phyloP scores from a whole-genome alignment of 2,888 invertebrate genomes.

The Pristionchus maxplancki region DNA sequence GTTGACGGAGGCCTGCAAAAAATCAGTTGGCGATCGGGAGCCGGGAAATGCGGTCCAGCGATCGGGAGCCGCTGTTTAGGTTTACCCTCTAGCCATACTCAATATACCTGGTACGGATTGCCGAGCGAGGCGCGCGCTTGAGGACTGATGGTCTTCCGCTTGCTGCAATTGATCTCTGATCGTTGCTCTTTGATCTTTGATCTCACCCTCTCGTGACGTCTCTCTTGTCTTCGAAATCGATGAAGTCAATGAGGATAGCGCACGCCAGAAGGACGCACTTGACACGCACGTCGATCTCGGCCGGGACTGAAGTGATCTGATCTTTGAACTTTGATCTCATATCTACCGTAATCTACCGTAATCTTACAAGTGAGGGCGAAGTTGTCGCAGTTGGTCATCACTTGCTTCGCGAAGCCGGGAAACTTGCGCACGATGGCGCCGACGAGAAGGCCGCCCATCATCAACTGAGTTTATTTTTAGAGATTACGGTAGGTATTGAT shows the following conservation, averaged over 20 bases:
- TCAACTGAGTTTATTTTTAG: not conserved
- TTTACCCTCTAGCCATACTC: too few relatives aligned
- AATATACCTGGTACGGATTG: not conserved
- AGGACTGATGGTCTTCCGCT: not conserved
- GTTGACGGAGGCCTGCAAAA: not conserved
- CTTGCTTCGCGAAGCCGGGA: not conserved
- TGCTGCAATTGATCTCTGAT: not conserved
- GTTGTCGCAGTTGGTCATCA: slow-evolving; percentile 29
- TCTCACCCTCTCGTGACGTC: slow-evolving; percentile 26
- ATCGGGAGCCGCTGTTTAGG: too few relatives aligned
- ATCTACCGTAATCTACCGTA: not conserved
- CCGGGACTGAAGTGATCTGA: not conserved
- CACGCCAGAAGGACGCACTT: slow-evolving; percentile 3
- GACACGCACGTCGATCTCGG: not conserved
- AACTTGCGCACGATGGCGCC: slow-evolving; percentile 7
- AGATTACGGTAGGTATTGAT: not conserved
- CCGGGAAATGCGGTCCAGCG: too few relatives aligned
- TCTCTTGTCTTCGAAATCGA: slow-evolving; percentile 25
- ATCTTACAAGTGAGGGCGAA: slow-evolving; percentile 24
- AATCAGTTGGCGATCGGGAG: too few relatives aligned
- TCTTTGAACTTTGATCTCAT: not conserved
- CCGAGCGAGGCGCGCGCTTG: slow-evolving; percentile 22
- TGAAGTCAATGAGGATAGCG: slow-evolving; percentile 20
- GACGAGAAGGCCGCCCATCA: not conserved
- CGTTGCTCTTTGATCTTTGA: not conserved